Percentiles rank a stretch among this genome's conserved stretches.
phyloP scores from a whole-genome alignment of 2,888 invertebrate species.

The Chironomus riparius region DNA sequence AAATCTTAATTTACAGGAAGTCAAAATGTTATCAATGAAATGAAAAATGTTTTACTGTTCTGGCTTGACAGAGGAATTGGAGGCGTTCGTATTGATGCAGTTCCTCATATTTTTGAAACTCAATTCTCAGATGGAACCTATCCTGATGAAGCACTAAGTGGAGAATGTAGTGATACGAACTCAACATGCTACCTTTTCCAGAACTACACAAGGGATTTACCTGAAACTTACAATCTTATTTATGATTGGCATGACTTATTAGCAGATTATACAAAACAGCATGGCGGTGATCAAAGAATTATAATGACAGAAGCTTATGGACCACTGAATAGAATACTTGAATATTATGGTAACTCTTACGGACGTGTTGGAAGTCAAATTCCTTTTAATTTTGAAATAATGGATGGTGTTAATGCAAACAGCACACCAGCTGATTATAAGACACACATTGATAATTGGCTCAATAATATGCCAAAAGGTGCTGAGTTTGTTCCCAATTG shows the following conservation, averaged over 20 bases:
- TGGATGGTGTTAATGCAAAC: constrained; percentile 45
- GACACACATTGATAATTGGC: constrained; percentile 47
- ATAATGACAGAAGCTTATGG: constrained; percentile 56
- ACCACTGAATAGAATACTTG: constrained; percentile 43
- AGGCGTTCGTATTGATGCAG: constrained; percentile 51
- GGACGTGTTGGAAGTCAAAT: constrained; percentile 47
- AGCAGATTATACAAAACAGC: constrained; percentile 42
- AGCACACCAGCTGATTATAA: constrained; percentile 49
- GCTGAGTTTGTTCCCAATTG: constrained; percentile 47
- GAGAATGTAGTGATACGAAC: constrained; percentile 43
- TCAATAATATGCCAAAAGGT: constrained; percentile 47
- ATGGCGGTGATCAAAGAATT: constrained; percentile 40
- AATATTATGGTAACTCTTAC: constrained; percentile 49
- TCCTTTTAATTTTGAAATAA: constrained; percentile 58
- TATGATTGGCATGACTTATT: constrained; percentile 50
- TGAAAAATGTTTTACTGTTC: constrained; percentile 53
- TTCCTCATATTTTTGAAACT: constrained; percentile 50
- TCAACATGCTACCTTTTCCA: constrained; percentile 49
- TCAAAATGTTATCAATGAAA: constrained; percentile 51
- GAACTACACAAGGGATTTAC: constrained; percentile 51
- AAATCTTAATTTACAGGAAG: constrained; percentile 40
- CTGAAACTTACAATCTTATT: constrained; percentile 49
- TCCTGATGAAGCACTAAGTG: constrained; percentile 47
- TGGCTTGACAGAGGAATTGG: constrained; percentile 70
- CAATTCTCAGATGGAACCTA: constrained; percentile 34